Conservation (phyloP, 2,113 vertebrate species). For the Spilogale gracilis region DNA sequence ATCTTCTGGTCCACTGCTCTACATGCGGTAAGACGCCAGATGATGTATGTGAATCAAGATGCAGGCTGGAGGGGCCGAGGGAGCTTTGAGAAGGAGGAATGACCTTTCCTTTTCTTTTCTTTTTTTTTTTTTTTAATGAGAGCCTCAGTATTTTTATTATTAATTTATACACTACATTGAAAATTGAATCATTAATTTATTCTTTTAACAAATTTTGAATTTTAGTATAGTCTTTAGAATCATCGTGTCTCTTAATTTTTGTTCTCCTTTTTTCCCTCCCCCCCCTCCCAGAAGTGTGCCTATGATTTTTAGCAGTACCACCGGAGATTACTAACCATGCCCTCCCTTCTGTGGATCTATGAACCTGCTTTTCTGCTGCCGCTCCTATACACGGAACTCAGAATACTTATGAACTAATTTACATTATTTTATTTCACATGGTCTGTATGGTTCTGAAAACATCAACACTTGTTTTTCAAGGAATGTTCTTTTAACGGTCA, state of each 20-base stretch:
- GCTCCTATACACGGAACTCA: background rate
- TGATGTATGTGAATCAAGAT: background rate
- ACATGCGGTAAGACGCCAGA: accelerated
- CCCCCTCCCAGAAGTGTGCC: background rate
- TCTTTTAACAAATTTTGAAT: background rate
- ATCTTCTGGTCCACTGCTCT: background rate
- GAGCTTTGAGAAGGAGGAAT: background rate
- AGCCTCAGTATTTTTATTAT: background rate
- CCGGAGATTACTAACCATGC: background rate
- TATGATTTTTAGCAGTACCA: background rate
- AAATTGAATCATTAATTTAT: slow-evolving; percentile 5
- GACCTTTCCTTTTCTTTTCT: background rate
- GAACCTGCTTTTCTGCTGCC: background rate
- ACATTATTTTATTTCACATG: background rate
- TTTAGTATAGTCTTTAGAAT: background rate
- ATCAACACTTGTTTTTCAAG: background rate
- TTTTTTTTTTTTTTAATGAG: background rate
- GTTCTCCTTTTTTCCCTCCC: background rate
- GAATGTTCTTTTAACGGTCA: background rate
- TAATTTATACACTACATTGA: background rate
- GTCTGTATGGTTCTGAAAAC: background rate
- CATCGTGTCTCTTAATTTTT: background rate
- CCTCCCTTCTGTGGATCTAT: background rate
- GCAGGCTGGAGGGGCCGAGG: background rate
- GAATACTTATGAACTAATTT: background rate